Percentiles rank a stretch among this genome's conserved stretches.
These are phyloP conservation scores for Calliphora vomitoria DNA, from an alignment of 2,888 invertebrate genomes.

Conservation along the genomic window DNA sequence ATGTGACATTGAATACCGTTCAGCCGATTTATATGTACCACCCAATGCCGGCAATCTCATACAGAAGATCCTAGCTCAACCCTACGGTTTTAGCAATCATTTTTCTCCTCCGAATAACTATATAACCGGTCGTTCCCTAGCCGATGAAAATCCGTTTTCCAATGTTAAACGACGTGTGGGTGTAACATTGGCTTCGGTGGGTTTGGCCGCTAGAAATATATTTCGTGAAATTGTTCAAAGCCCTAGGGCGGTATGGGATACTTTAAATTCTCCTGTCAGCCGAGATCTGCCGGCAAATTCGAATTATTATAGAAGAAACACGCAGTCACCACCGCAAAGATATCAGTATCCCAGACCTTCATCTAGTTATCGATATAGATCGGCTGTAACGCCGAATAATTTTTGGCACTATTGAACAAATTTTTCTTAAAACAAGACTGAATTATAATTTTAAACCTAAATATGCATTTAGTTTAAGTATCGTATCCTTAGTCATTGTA, in stretches of 20 bases:
- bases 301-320: constrained; percentile 59
- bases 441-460: constrained; percentile 8
- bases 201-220: constrained; percentile 82
- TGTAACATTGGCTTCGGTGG: constrained; percentile 83
- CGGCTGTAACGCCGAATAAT: constrained; percentile 59
- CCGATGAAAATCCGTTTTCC: constrained; percentile 42
- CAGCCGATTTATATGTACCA: constrained; percentile 82
- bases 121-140: constrained; percentile 60
- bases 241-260: constrained; percentile 78
- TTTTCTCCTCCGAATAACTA: constrained; percentile 21
- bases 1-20: constrained; percentile 80
- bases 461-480: constrained; percentile 1
- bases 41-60: constrained; percentile 81
- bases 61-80: constrained; percentile 79
- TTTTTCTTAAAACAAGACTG: constrained; percentile 53
- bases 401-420: constrained; percentile 67
- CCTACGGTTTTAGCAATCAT: constrained; percentile 73
- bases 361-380: constrained; percentile 50
- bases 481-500: constrained; percentile 1
- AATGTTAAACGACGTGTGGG: constrained; percentile 79
- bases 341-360: constrained; percentile 25
- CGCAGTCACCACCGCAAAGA: constrained; percentile 18
- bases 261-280: constrained; percentile 77
- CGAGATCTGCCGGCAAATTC: constrained; percentile 75
- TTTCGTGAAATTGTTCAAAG: constrained; percentile 81